phyloP scores from a whole-genome alignment of 2,113 vertebrate species.

The Elephas maximus region DNA sequence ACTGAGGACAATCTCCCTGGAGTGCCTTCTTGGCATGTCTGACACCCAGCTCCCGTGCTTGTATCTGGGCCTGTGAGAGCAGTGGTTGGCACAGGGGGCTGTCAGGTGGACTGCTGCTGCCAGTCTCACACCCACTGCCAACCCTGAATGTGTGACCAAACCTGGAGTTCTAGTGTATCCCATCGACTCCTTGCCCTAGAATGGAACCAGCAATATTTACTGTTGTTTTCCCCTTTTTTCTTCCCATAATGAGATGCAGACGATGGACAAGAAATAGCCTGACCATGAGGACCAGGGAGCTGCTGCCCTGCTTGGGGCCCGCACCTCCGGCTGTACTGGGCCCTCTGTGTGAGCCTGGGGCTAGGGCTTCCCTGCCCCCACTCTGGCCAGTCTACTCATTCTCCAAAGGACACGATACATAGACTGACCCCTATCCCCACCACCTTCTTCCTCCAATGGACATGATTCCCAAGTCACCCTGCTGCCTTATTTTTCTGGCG shows the following conservation, averaged over 20 bases:
- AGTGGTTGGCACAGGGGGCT: background rate
- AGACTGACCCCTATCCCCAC: background rate
- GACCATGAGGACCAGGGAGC: conserved; percentile 19
- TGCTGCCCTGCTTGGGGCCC: background rate
- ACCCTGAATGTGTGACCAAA: background rate
- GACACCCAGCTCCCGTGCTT: background rate
- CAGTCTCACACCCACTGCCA: background rate
- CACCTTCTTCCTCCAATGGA: conserved; percentile 53
- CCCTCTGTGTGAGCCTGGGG: background rate
- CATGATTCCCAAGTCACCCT: conserved; percentile 7
- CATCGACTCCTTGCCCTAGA: background rate
- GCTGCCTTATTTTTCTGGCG: conserved; percentile 61
- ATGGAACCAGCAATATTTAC: background rate
- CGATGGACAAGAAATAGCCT: conserved; percentile 81
- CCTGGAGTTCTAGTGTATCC: background rate
- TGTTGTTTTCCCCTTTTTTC: background rate
- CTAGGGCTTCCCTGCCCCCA: background rate
- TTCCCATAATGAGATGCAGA: conserved; percentile 56
- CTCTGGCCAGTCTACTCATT: background rate
- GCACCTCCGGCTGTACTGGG: background rate
- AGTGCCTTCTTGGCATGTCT: background rate
- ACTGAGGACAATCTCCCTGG: background rate
- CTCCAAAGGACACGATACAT: background rate
- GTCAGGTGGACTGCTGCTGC: background rate
- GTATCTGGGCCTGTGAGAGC: background rate